A percentile compares a stretch with the other conserved stretches of the same genome.
phyloP scores from a whole-genome alignment of 1,140 invertebrate species.

The Ganaspis sp. region DNA sequence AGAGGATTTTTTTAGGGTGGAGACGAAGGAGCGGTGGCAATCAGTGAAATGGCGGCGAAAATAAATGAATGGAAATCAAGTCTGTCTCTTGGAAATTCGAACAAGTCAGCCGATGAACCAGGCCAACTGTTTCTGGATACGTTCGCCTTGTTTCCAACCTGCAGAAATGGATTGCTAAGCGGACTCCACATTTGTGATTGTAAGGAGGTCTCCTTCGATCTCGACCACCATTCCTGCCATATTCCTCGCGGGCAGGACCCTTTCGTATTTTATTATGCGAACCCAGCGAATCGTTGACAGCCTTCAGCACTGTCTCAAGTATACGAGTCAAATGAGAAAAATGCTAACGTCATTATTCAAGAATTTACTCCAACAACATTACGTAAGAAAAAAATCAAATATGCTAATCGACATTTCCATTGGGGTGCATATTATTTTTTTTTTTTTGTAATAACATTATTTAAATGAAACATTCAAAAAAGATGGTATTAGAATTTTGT shows the following conservation, averaged over 20 bases:
- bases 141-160: constrained; percentile 53
- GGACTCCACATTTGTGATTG: constrained; percentile 66
- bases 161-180: constrained; percentile 64
- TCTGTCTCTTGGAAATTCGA: constrained; percentile 55
- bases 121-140: constrained; percentile 36
- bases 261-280: constrained; percentile 24
- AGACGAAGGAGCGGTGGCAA: constrained; percentile 59
- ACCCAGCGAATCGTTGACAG: constrained; percentile 22
- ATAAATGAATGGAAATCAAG: constrained; percentile 74
- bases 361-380: not conserved
- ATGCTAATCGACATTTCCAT: not conserved
- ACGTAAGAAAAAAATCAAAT: not conserved
- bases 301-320: constrained; percentile 23
- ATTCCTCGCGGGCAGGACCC: constrained; percentile 10
- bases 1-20: constrained; percentile 7
- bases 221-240: not conserved
- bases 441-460: not conserved
- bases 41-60: constrained; percentile 73
- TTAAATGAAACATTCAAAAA: not conserved
- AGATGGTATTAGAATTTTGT: not conserved
- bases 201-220: constrained; percentile 56
- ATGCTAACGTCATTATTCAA: constrained; percentile 26
- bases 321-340: constrained; percentile 17
- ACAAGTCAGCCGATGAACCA: constrained; percentile 30
- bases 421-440: not conserved